A percentile compares a stretch with the other conserved stretches of the same genome.
phyloP scores from a whole-genome alignment of 1,140 invertebrate species.

The Listronotus oregonensis region DNA sequence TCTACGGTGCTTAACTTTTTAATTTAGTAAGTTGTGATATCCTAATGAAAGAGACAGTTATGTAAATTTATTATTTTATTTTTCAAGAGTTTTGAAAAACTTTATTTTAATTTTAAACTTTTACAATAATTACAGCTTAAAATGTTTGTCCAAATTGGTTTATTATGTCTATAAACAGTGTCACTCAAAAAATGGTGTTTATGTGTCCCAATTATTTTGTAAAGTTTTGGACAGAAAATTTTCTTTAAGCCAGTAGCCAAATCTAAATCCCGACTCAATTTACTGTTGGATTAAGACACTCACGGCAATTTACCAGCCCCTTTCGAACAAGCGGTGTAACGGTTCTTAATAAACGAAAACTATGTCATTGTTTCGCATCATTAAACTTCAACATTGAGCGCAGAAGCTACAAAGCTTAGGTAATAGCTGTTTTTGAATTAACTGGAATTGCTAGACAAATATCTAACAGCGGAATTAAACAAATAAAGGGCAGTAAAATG shows the following conservation, averaged over 20 bases:
- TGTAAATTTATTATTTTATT: too few relatives aligned
- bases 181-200: too few relatives aligned
- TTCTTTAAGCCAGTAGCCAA: slow-evolving; percentile 48
- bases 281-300: slow-evolving; percentile 57
- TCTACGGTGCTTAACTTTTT: too few relatives aligned
- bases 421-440: slow-evolving; percentile 55
- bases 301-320: slow-evolving; percentile 56
- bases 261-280: slow-evolving; percentile 55
- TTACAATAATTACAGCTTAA: too few relatives aligned
- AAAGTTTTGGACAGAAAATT: slow-evolving; percentile 8
- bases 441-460: slow-evolving; percentile 51
- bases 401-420: slow-evolving; percentile 51
- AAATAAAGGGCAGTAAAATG: slow-evolving; percentile 39
- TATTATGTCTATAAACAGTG: too few relatives aligned
- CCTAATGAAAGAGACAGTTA: too few relatives aligned
- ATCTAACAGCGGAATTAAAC: slow-evolving; percentile 43
- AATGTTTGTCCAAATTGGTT: too few relatives aligned
- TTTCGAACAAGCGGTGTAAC: slow-evolving; percentile 55
- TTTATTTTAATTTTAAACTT: too few relatives aligned
- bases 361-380: slow-evolving; percentile 57
- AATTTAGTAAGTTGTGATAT: too few relatives aligned
- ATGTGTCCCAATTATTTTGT: too few relatives aligned
- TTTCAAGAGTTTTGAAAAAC: too few relatives aligned
- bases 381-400: slow-evolving; percentile 54
- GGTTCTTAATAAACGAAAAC: slow-evolving; percentile 58